Evolutionary conservation across 2,888 invertebrate species (phyloP).

Genomic region (Agonum fuliginosum): DNA sequence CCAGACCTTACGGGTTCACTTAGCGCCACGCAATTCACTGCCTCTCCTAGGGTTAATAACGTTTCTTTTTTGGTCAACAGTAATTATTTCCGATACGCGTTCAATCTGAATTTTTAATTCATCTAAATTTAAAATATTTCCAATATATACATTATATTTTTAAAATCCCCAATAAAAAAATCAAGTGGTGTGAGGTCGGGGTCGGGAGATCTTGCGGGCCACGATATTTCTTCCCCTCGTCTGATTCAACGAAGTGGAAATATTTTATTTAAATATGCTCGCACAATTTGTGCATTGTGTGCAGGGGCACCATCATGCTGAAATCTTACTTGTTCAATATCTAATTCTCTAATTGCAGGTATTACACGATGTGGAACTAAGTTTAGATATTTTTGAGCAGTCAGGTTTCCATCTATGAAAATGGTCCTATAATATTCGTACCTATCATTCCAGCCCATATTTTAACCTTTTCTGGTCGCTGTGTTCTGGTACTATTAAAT

Average conservation of each 20-base stretch:
- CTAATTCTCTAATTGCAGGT: background rate
- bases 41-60: no score
- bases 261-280: background rate
- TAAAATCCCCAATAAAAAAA: no score
- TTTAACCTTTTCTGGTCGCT: no score
- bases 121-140: background rate
- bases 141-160: background rate
- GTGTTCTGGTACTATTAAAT: no score
- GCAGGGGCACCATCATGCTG: no score
- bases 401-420: background rate
- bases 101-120: no score
- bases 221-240: background rate
- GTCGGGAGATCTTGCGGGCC: no score
- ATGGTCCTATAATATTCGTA: no score
- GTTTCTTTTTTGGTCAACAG: background rate
- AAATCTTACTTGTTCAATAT: background rate
- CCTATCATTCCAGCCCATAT: no score
- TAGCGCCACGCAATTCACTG: no score
- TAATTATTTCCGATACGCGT: background rate
- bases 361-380: background rate
- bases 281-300: background rate
- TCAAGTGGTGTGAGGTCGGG: no score
- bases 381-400: background rate
- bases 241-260: background rate
- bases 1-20: no score